Evolutionary conservation across 2,888 invertebrate genomes (phyloP).

Genomic region (Nomada fucata): DNA sequence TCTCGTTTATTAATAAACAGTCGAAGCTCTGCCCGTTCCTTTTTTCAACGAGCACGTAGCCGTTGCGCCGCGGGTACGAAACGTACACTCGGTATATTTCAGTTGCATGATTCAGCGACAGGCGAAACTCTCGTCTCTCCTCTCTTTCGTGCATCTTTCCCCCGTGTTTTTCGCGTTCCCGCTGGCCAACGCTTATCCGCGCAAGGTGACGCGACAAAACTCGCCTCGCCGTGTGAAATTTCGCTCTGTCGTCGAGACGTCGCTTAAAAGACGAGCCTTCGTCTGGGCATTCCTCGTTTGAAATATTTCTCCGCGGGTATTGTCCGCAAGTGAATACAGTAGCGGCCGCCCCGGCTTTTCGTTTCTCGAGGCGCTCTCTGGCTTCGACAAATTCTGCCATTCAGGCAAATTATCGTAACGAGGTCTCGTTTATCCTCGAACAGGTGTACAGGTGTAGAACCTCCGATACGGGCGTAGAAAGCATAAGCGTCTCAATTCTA

Average conservation of each 20-base stretch:
- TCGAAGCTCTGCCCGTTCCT: slow-evolving; percentile 21
- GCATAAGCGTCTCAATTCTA: too few species aligned
- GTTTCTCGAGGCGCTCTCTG: too few species aligned
- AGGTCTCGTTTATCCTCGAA: too few species aligned
- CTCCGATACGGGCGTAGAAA: too few species aligned
- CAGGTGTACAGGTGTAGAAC: too few species aligned
- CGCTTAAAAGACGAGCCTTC: too few species aligned
- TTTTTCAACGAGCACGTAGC: slow-evolving; percentile 49
- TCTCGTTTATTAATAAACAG: slow-evolving; percentile 68
- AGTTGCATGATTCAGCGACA: slow-evolving; percentile 60
- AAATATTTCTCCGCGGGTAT: too few species aligned
- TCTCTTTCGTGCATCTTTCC: slow-evolving; percentile 24
- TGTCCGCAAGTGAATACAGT: too few species aligned
- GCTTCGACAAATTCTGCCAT: too few species aligned
- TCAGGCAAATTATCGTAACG: too few species aligned
- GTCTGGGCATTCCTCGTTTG: too few species aligned
- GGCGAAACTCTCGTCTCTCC: slow-evolving; percentile 31
- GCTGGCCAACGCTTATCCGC: slow-evolving; percentile 13
- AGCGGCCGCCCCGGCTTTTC: too few species aligned
- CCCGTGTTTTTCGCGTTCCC: slow-evolving; percentile 33
- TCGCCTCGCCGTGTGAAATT: slow-evolving; percentile 10
- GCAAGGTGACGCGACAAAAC: slow-evolving; percentile 17
- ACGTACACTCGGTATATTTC: slow-evolving; percentile 66
- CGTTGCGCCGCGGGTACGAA: slow-evolving; percentile 39
- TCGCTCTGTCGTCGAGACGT: background rate